Evolutionary conservation across 2,797 vertebrate genomes (phyloP).

Genomic region (Nyctibius grandis): DNA sequence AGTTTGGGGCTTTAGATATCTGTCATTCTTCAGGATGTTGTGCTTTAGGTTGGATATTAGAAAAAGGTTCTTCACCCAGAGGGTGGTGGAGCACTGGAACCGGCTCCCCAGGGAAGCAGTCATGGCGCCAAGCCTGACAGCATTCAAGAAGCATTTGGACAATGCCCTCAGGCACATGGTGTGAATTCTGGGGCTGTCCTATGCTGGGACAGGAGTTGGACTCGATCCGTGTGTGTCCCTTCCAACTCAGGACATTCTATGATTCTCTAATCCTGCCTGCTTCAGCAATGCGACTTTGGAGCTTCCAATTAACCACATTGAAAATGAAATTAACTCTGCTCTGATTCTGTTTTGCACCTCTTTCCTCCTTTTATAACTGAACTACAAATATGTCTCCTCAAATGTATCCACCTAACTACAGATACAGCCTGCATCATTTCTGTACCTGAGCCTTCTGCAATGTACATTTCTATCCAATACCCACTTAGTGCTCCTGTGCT

Average conservation of each 20-base stretch:
- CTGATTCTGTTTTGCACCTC: neutral
- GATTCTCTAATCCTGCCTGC: neutral
- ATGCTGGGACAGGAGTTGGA: too few relatives aligned
- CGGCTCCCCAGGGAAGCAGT: too few relatives aligned
- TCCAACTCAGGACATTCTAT: too few relatives aligned
- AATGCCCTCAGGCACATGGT: too few relatives aligned
- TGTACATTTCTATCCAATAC: accelerated
- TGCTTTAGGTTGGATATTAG: too few relatives aligned
- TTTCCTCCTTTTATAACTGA: neutral
- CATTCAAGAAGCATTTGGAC: too few relatives aligned
- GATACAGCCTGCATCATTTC: neutral
- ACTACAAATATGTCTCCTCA: neutral
- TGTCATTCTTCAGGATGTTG: neutral
- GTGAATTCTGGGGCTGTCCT: too few relatives aligned
- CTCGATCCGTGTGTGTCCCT: too few relatives aligned
- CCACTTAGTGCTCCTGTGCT: neutral
- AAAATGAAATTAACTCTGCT: neutral
- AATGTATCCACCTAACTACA: neutral
- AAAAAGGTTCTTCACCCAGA: too few relatives aligned
- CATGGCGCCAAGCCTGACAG: too few relatives aligned
- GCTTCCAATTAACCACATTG: neutral
- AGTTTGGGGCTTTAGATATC: neutral
- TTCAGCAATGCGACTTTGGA: neutral
- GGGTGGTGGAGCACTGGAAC: too few relatives aligned
- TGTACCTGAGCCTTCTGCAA: neutral